phyloP scores from a whole-genome alignment of 1,140 invertebrate genomes.

The Atta cephalotes region DNA sequence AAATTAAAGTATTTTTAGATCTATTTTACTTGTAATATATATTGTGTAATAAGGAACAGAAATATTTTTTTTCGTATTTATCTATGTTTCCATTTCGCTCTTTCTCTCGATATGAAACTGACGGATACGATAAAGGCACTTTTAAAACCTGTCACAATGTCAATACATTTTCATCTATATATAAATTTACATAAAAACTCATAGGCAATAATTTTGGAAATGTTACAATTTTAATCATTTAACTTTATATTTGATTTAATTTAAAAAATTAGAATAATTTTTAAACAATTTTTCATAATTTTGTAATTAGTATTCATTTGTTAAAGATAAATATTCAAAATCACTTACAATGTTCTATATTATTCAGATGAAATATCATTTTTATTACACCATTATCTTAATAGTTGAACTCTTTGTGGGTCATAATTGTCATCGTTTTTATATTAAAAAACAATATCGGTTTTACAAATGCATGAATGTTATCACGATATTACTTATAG shows the following conservation, averaged over 20 bases:
- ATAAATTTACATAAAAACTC: constrained; percentile 29
- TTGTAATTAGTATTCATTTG: not conserved
- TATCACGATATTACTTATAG: constrained; percentile 13
- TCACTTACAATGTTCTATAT: not conserved
- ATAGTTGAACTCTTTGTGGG: not conserved
- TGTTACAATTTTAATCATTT: not conserved
- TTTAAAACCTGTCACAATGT: constrained; percentile 60
- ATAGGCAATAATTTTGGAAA: not conserved
- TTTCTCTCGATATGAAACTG: constrained; percentile 43
- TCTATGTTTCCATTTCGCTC: constrained; percentile 16
- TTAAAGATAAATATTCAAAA: not conserved
- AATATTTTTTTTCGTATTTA: constrained; percentile 33
- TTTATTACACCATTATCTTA: not conserved
- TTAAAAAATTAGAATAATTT: not conserved
- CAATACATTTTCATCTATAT: constrained; percentile 20
- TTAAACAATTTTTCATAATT: constrained; percentile 13
- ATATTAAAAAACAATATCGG: constrained; percentile 43
- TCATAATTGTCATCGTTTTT: constrained; percentile 26
- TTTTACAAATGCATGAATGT: constrained; percentile 65
- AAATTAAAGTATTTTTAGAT: constrained; percentile 11
- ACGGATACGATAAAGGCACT: constrained; percentile 69
- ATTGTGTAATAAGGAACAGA: constrained; percentile 49
- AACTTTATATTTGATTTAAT: constrained; percentile 16
- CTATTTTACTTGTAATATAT: constrained; percentile 10
- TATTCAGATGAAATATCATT: not conserved